Evolutionary conservation across 2,797 vertebrate genomes (phyloP).

Genomic region (Pangasius macronema): DNA sequence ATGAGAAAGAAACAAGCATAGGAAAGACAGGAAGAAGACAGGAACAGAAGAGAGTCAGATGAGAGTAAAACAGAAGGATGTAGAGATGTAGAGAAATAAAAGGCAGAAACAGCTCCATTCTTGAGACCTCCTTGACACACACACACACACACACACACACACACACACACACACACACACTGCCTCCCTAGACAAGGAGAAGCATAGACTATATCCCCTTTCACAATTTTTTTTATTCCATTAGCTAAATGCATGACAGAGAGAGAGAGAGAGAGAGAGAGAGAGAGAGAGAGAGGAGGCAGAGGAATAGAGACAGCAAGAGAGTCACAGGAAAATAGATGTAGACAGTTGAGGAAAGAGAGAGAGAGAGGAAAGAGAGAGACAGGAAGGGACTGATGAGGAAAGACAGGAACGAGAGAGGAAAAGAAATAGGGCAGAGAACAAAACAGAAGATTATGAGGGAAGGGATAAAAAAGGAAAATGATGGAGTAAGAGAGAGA

Average conservation of each 20-base stretch:
- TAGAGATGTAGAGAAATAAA: slow-evolving; percentile 4
- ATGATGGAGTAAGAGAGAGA: not conserved
- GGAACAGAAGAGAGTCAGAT: slow-evolving; percentile 14
- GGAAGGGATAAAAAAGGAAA: not conserved
- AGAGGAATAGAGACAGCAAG: not conserved
- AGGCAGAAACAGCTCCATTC: not conserved
- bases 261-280: not conserved
- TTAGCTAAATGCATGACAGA: slow-evolving; percentile 18
- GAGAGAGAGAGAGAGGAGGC: not conserved
- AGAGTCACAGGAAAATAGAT: slow-evolving; percentile 9
- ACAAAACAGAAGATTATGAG: not conserved
- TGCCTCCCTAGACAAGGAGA: not conserved
- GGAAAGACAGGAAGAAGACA: not conserved
- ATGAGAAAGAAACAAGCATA: not conserved
- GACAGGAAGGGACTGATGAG: not conserved
- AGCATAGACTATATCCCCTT: not conserved
- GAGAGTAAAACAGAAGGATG: slow-evolving; percentile 1
- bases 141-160: too few relatives aligned
- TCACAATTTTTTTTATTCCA: slow-evolving; percentile 11
- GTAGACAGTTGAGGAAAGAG: not conserved
- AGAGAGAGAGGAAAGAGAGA: not conserved
- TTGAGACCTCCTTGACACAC: not conserved
- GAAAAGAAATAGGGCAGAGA: not conserved
- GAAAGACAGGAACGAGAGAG: not conserved
- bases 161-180: slow-evolving; percentile 4